These are phyloP conservation scores for Agrotis ipsilon DNA, from an alignment of 2,888 invertebrate genomes.

Conservation along the genomic window DNA sequence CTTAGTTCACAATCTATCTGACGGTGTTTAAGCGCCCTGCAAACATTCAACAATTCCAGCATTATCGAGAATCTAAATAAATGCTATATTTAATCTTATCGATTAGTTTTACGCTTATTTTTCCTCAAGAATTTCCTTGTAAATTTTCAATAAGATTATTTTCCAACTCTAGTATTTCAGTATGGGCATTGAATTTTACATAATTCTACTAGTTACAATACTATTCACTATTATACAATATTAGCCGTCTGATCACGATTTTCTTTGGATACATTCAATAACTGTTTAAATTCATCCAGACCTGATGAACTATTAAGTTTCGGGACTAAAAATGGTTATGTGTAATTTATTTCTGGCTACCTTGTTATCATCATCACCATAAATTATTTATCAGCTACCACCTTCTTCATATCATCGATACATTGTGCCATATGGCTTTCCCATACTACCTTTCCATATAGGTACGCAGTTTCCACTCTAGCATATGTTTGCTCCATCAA, in stretches of 20 bases:
- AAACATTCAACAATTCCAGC: conserved; percentile 39
- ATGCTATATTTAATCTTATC: conserved; percentile 27
- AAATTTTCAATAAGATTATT: background rate
- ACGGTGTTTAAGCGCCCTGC: conserved; percentile 40
- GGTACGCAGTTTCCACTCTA: too few species aligned
- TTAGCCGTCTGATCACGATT: background rate
- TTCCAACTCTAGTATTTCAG: background rate
- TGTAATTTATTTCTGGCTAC: too few species aligned
- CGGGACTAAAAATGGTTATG: background rate
- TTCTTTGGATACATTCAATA: background rate
- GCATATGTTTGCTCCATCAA: too few species aligned
- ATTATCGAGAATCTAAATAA: conserved; percentile 44
- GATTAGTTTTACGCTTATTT: conserved; percentile 18
- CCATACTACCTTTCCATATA: too few species aligned
- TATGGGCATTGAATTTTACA: background rate
- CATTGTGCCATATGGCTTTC: too few species aligned
- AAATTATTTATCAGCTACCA: too few species aligned
- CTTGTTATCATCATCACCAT: too few species aligned
- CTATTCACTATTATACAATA: conserved; percentile 5
- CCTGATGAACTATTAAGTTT: background rate
- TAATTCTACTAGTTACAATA: background rate
- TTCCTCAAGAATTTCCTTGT: conserved; percentile 5
- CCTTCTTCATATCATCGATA: too few species aligned
- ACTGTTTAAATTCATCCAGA: background rate
- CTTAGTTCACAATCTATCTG: conserved; percentile 31